Evolutionary conservation across 2,113 vertebrate species (phyloP).

Genomic region (Pao palembangensis): DNA sequence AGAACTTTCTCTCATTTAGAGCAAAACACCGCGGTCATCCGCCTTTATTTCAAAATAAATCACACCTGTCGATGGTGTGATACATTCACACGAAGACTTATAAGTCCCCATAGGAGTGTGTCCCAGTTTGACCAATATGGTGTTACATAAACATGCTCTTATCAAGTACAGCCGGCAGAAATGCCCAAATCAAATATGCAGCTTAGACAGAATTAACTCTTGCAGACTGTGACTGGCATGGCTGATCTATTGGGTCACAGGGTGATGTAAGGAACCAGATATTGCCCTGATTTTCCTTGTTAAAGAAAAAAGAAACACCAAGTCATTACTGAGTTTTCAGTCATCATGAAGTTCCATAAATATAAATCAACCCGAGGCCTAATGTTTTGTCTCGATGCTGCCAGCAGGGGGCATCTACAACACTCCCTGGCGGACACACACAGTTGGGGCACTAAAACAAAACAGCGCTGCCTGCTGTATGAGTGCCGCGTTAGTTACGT

Average conservation of each 20-base stretch:
- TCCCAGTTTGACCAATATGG: conserved; percentile 45
- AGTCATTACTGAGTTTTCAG: conserved; percentile 1
- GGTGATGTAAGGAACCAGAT: conserved; percentile 19
- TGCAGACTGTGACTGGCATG: conserved; percentile 14
- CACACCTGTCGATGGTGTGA: neutral
- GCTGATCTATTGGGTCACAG: conserved; percentile 11
- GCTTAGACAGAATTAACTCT: conserved; percentile 31
- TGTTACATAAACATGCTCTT: conserved; percentile 54
- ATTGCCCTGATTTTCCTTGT: conserved; percentile 2
- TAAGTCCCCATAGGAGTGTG: conserved; percentile 18
- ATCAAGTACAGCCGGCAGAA: conserved; percentile 35
- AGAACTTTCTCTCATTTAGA: conserved; percentile 62
- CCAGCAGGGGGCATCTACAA: conserved; percentile 65
- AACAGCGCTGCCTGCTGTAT: neutral
- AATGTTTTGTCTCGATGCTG: neutral
- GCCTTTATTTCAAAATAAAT: neutral
- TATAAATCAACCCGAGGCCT: neutral
- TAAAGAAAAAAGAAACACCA: no score
- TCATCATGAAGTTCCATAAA: neutral
- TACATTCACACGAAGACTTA: conserved; percentile 2
- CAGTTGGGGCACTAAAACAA: conserved; percentile 29
- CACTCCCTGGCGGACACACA: neutral
- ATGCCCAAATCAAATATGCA: conserved; percentile 25
- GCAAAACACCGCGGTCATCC: conserved; percentile 40
- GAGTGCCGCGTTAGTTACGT: neutral